Base-by-base conservation (phyloP, 2,797 vertebrate species). In the Pantherophis alleghaniensis region DNA sequence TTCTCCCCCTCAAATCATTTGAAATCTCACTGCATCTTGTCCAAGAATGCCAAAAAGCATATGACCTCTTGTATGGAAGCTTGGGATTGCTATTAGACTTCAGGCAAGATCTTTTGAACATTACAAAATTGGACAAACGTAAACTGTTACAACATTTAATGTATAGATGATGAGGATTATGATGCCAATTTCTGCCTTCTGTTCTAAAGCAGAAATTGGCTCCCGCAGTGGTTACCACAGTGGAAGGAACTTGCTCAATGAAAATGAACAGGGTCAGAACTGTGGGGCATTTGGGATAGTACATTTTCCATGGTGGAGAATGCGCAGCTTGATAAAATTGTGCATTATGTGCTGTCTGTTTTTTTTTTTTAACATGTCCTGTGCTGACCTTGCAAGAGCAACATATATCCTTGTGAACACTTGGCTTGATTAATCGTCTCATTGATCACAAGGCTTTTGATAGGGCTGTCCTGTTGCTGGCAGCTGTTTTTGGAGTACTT, bases 401-500 rank as follows among this genome's bases (percentile, higher is more conserved):
- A 92, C 89, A 86, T 47, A 89, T 79, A 89, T 87, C 93, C 91
- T 91, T 94, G 66, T 47, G 92, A 92, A 90, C 59, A 91, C 91
- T 69, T 69, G 11, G 13, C 12, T 4, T 0, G 0, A 11, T 89
- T 93, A 14, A 92, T 96, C 55, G 37, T 4, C 26, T 7, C 7
- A 92, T 32, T 92, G 55, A 79, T 28, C 0, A 3, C 90, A 42
- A 66, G 20, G 95, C 47, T 91, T 94, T 89, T 94, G 93, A 94
- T 92, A 89, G 91, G 91, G 59, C 53, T 90, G 74, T 86, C 60
- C 88, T 53, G 56, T 86, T 37, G 74, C 93, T 89, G 91, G 93
- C 93, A 94, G 86, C 91, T 91, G 74, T 94, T 94, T 94, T 51
- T 87, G 16, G 91, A 91, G 47, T 63, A 89, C 93, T 47, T 93